Base-by-base conservation (phyloP, 2,797 vertebrate genomes). In the Fundulus diaphanus region DNA sequence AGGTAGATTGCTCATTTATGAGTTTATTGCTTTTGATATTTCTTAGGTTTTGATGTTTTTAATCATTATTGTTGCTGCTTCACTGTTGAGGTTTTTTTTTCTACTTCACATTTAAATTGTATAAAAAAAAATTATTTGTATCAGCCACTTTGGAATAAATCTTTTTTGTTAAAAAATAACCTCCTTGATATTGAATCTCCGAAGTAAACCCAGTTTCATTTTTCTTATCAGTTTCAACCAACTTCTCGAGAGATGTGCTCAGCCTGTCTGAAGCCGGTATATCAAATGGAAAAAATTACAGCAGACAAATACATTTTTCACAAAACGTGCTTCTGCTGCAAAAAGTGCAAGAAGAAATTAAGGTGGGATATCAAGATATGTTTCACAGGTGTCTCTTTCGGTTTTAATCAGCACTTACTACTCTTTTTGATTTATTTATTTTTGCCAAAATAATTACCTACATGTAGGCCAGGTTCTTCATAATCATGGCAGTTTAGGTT, bases 311-410 rank as follows among this genome's bases (percentile, higher is more conserved):
- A 91, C 46, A 91, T 94, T 82, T 94, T 97, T 85, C 96, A 97
- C 88, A 94, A 51, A 92, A 91, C 81, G 0, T 97, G 97, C 89
- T 97, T 97, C 93, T 93, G 95, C 90, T 97, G 97, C 86, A 96
- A 93, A 78, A 74, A 93, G 77, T 97, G 97, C 3, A 81, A 94
- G 78, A 96, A 92, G 91, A 96, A 94, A 84, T 86, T 97, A 63
- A 97, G 96, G 97, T 97, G 93, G 96, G 95, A 88, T 61, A 4
- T 72, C 22, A 3, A 49, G 61, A 69, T 67, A 24, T 29, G 68
- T 16, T 70, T 65, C 16, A 20, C 1, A 74, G 71, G 71, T 78
- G 74, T 82, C 71, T 37, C 11, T 63, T 31, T 24, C 0, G 57
- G 56, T 33, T 9, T 1, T 44, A 5, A 73, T 70, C 0, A 63